Base-by-base conservation (phyloP, 2,888 invertebrate genomes). In the Phrixothrix hirtus region DNA sequence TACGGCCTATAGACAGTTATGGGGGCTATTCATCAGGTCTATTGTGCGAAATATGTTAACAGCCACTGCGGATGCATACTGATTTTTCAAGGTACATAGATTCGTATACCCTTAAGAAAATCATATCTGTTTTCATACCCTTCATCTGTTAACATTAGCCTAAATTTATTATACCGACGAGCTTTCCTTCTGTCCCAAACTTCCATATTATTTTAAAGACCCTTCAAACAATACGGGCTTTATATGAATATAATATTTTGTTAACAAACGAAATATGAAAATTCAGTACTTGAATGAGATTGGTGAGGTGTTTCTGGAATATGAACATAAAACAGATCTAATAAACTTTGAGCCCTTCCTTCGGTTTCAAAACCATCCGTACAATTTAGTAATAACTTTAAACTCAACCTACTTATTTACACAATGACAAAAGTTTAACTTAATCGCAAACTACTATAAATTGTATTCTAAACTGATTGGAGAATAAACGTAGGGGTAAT, bases 21-120 rank as follows among this genome's bases (percentile, higher is more conserved):
- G 43, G 41, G 53, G 32, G 42, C 53, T 47, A 53, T 53, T 53
- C 46, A 53, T 53, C 53, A 53, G 44, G 14, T 48, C 53, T 48
- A 53, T 53, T 53, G 47, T 53, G 30, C 48, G 42, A 53, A 53
- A 53, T 53, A 53, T 53, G 53, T 53, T 53, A 53, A 53, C 53
- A 53, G 53, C 43, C 43, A 39, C 53, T 27, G 16, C 48, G 41
- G 41, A 48, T 53, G 53, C 53, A 53, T 53, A 47, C 53, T 53
- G 53, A 53, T 53, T 48, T 48, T 53, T 52, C 42, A 36, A 35
- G 15, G 37, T 39, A 41, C 41, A 29, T 41, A 30, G 17, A 14
- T 14, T 27, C 7, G 15, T 13, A 11, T 25, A 21, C 21, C 21
- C 7, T 21, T 7, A 21, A 21, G 21, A 21, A 21, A 21, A 21